phyloP scores from a whole-genome alignment of 2,888 invertebrate genomes.

The Reticulitermes lucifugus region DNA sequence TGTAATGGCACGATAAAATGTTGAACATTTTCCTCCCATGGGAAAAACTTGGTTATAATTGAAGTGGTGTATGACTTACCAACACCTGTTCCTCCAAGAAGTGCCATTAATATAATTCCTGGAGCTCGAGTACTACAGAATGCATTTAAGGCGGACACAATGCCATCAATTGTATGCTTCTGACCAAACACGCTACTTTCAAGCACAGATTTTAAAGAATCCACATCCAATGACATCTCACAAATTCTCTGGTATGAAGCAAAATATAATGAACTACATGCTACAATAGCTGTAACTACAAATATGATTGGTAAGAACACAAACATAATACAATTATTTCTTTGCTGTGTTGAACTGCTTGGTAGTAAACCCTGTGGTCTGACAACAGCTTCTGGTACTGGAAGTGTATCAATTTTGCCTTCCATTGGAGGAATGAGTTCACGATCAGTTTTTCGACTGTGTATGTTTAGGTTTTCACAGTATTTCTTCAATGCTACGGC shows the following conservation, averaged over 20 bases:
- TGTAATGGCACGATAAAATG: conserved; percentile 33
- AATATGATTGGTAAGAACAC: background rate
- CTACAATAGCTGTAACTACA: background rate
- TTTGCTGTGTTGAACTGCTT: background rate
- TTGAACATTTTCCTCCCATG: conserved; percentile 38
- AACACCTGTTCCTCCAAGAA: conserved; percentile 42
- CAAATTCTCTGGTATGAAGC: conserved; percentile 20
- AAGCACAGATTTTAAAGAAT: background rate
- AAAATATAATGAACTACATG: background rate
- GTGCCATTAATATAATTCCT: conserved; percentile 29
- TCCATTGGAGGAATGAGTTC: background rate
- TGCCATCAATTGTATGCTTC: background rate
- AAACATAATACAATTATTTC: background rate
- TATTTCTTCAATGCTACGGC: background rate
- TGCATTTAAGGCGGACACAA: background rate
- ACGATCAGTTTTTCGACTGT: background rate
- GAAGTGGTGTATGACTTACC: conserved; percentile 44
- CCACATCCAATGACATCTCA: conserved; percentile 14
- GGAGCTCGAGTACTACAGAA: background rate
- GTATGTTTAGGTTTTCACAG: background rate
- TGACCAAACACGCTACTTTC: conserved; percentile 21
- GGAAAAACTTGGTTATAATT: conserved; percentile 35
- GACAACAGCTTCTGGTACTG: background rate
- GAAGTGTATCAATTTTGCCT: background rate
- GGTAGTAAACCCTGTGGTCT: background rate